Evolutionary conservation across 1,140 invertebrate genomes (phyloP), one percentile per base, ranked within the genome.

Genomic region (Papilio polytes): DNA sequence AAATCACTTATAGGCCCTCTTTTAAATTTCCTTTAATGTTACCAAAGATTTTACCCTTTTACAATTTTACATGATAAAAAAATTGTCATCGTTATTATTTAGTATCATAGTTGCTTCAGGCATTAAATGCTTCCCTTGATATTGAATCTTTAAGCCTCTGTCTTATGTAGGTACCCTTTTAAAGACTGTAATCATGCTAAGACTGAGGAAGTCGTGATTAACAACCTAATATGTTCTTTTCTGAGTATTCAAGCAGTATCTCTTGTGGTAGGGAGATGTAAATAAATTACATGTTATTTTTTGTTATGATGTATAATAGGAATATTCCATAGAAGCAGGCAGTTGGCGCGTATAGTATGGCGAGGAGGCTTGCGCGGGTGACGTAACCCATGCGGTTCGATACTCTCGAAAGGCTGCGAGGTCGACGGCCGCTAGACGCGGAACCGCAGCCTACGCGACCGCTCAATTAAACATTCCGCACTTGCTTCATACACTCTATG

Each of bases 321-420:
- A 86, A 83, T 86, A 81, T 83, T 84, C 80, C 78, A 70, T 12
- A 70, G 79, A 81, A 82, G 78, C 80, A 72, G 74, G 63, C 76
- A 59, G 80, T 83, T 76, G 78, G 83, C 82, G 81, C 81, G 79
- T 80, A 84, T 84, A 81, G 85, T 70, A 70, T 70, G 63, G 63
- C 59, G 59, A 84, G 82, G 85, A 90, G 90, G 91, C 89, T 90
- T 85, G 87, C 86, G 86, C 86, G 90, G 86, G 85, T 94, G 93
- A 94, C 93, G 93, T 94, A 94, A 94, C 88, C 86, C 87, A 81
- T 85, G 88, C 89, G 92, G 92, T 93, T 94, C 93, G 93, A 94
- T 94, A 94, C 91, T 92, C 92, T 90, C 90, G 88, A 92, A 91
- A 91, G 93, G 89, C 90, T 89, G 89, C 85, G 91, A 80, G 93